Evolutionary conservation across 2,888 invertebrate genomes (phyloP), one percentile per base, ranked within the genome.

Genomic region (Plagodis pulveraria): DNA sequence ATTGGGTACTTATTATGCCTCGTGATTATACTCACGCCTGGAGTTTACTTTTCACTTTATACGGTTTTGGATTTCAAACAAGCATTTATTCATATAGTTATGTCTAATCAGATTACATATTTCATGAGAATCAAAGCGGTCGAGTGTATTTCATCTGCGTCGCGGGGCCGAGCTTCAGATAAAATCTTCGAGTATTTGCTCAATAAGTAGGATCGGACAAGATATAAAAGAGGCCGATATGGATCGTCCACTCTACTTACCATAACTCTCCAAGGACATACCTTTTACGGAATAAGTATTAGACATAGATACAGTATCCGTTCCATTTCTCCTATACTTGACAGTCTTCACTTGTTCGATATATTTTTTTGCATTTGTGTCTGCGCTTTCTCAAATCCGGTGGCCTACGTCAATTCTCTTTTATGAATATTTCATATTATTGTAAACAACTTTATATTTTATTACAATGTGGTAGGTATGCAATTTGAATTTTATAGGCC

Each of bases 351-450:
- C 78, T 77, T 76, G 73, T 76, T 73, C 70, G 61, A 69, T 76
- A 78, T 78, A 71, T 71, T 74, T 83, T 83, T 86, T 81, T 83
- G 74, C 49, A 34, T 77, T 70, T 72, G 67, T 72, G 75, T 66
- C 58, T 67, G 69, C 71, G 70, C 65, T 70, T 71, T 76, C 68
- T 72, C 75, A 70, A 77, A 77, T 82, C 81, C 80, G 84, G 83
- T 84, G 83, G 83, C 78, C 82, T 70, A 73, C 67, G 76, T 78
- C 81, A 77, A 78, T 78, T 78, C 80, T 76, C 79, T 84, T 88
- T 83, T 85, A 89, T 90, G 86, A 89, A 90, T 90, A 89, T 89
- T 89, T 89, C 86, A 89, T 89, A 81, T 83, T 84, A 87, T 88
- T 87, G 88, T 84, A 86, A 86, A 89, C 84, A 76, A 82, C 87